Evolutionary conservation across 2,888 invertebrate species (phyloP), one percentile per base, ranked within the genome.

Genomic region (Xestia xanthographa): DNA sequence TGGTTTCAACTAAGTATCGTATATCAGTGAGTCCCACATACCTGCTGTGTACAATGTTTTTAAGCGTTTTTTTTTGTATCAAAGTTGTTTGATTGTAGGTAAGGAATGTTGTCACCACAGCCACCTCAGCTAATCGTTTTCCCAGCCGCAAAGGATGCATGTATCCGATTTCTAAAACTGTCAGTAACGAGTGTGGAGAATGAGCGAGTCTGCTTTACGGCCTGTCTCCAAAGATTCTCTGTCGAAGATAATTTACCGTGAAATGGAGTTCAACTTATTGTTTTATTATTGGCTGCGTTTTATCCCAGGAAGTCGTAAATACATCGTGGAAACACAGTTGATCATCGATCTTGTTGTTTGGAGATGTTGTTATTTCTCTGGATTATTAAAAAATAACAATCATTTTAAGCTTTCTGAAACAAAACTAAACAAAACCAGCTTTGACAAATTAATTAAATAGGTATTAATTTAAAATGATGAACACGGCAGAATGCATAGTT

Each of bases 241-340:
- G 82, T 80, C 79, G 72, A 82, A 79, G 85, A 87, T 91, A 91
- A 92, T 89, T 82, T 76, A 71, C 86, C 91, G 81, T 92, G 91
- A 92, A 92, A 92, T 91, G 88, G 90, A 86, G 84, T 77, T 87
- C 81, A 84, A 79, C 83, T 83, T 75, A 77, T 87, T 84, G 75
- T 79, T 84, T 87, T 85, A 83, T 79, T 87, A 79, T 79, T 76
- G 75, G 68, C 81, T 80, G 79, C 65, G 73, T 80, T 87, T 87
- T 86, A 89, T 88, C 83, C 81, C 86, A 72, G 82, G 86, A 88
- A 86, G 83, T 87, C 85, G 83, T 90, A 76, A 86, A 77, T 34
- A 58, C 34, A 50, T 68, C 34, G 48, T 68, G 82, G 85, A 85
- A 76, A 66, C 71, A 81, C 65, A 81, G 53, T 71, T n/a, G 60